Evolutionary conservation across 2,113 vertebrate species (phyloP).

Genomic region (Istiophorus platypterus): DNA sequence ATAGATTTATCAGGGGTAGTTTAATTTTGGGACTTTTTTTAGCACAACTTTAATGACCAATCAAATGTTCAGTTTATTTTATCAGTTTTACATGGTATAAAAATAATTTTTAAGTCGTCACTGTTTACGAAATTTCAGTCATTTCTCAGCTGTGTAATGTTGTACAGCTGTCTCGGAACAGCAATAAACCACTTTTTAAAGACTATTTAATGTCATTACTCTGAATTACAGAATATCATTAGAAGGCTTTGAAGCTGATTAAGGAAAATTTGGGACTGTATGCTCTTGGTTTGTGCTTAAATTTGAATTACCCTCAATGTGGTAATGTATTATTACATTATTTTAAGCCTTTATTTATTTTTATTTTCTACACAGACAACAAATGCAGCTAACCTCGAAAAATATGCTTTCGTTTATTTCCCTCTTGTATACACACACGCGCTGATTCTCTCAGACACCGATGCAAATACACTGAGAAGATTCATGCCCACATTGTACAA

Average conservation of each 20-base stretch:
- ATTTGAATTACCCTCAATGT: constrained; percentile 9
- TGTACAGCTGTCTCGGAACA: too few relatives aligned
- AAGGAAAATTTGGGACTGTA: too few relatives aligned
- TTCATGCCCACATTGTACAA: background rate
- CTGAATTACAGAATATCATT: too few relatives aligned
- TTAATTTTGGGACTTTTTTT: background rate
- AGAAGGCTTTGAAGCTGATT: too few relatives aligned
- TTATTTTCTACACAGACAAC: constrained; percentile 36
- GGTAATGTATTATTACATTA: constrained; percentile 25
- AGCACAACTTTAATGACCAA: background rate
- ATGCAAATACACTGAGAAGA: constrained; percentile 17
- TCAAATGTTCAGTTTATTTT: background rate
- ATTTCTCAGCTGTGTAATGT: too few relatives aligned
- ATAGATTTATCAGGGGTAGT: background rate
- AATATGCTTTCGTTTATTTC: constrained; percentile 34
- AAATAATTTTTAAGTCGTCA: background rate
- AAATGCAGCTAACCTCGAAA: constrained; percentile 22
- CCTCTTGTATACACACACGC: constrained; percentile 10
- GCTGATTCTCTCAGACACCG: background rate
- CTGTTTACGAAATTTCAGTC: too few relatives aligned
- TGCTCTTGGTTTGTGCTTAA: constrained; percentile 19
- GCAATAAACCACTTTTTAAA: too few relatives aligned
- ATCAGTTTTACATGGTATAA: background rate
- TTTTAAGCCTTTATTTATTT: constrained; percentile 45
- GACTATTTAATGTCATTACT: too few relatives aligned